Evolutionary conservation across 1,140 invertebrate species (phyloP).

Genomic region (Ips nitidus): DNA sequence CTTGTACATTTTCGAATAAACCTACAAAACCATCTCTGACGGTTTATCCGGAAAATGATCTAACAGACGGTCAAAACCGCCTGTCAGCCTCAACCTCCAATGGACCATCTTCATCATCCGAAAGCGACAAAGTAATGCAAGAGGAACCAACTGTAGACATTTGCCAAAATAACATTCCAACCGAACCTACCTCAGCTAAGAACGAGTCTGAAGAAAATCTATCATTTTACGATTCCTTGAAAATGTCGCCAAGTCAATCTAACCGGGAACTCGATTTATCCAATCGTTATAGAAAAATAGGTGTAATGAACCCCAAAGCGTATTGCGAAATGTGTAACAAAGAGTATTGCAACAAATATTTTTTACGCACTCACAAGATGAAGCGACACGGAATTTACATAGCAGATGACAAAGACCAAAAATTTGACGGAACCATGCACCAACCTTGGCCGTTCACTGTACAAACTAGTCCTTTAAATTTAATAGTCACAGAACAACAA

Average conservation of each 20-base stretch:
- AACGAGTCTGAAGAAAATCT: slow-evolving; percentile 43
- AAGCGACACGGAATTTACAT: slow-evolving; percentile 74
- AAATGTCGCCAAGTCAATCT: slow-evolving; percentile 47
- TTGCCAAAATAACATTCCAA: slow-evolving; percentile 42
- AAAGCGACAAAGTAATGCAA: slow-evolving; percentile 39
- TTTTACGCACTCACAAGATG: slow-evolving; percentile 87
- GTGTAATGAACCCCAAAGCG: slow-evolving; percentile 82
- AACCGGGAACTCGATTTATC: slow-evolving; percentile 58
- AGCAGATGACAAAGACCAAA: slow-evolving; percentile 57
- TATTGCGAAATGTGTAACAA: slow-evolving; percentile 95
- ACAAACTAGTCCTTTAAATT: slow-evolving; percentile 64
- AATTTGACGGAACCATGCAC: slow-evolving; percentile 51
- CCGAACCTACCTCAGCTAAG: slow-evolving; percentile 48
- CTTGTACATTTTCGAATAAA: slow-evolving; percentile 44
- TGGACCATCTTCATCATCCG: slow-evolving; percentile 42
- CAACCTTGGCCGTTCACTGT: slow-evolving; percentile 55
- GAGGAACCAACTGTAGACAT: slow-evolving; percentile 41
- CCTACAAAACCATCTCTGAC: slow-evolving; percentile 32
- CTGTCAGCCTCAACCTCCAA: slow-evolving; percentile 38
- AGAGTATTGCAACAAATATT: slow-evolving; percentile 95
- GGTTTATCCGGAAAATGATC: slow-evolving; percentile 40
- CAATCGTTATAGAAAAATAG: slow-evolving; percentile 72
- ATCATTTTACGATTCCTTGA: slow-evolving; percentile 44
- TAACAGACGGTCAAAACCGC: slow-evolving; percentile 34
- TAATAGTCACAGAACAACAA: slow-evolving; percentile 60